These are phyloP conservation scores for Neosalanx taihuensis DNA, from an alignment of 2,797 vertebrate genomes.

Conservation along the genomic window DNA sequence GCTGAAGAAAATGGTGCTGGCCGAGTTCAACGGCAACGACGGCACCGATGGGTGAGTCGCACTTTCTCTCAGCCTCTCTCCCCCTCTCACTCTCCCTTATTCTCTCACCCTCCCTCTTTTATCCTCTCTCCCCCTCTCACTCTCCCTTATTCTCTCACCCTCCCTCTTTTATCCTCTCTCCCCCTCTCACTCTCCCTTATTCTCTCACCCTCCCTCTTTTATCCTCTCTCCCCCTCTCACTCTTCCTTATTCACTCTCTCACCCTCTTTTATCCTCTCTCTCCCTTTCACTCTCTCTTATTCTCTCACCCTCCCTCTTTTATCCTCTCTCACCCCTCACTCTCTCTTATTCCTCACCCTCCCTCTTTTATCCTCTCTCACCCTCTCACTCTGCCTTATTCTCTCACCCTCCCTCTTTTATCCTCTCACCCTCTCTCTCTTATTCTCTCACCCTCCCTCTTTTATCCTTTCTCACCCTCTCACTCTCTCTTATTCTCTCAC, in stretches of 20 bases:
- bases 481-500: too few species aligned
- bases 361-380: neutral
- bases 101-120: constrained; percentile 55
- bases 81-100: constrained; percentile 23
- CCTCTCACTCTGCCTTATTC: too few species aligned
- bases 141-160: neutral
- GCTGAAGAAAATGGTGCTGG: constrained; percentile 89
- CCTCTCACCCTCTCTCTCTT: neutral
- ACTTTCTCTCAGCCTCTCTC: neutral
- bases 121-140: too few species aligned
- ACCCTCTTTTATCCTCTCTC: neutral
- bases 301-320: too few species aligned
- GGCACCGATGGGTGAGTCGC: constrained; percentile 80
- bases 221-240: neutral
- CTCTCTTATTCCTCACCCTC: neutral
- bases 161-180: neutral
- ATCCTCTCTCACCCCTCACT: neutral
- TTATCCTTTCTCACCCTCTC: neutral
- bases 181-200: too few species aligned
- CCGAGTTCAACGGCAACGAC: constrained; percentile 88
- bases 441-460: too few species aligned
- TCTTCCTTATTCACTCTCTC: too few species aligned
- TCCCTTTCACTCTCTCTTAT: too few species aligned
- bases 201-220: rapidly evolving
- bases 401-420: rapidly evolving